Percentiles rank a stretch among this genome's conserved stretches.
These are phyloP conservation scores for Margaritifera margaritifera DNA, from an alignment of 2,888 invertebrate species.

Conservation along the genomic window DNA sequence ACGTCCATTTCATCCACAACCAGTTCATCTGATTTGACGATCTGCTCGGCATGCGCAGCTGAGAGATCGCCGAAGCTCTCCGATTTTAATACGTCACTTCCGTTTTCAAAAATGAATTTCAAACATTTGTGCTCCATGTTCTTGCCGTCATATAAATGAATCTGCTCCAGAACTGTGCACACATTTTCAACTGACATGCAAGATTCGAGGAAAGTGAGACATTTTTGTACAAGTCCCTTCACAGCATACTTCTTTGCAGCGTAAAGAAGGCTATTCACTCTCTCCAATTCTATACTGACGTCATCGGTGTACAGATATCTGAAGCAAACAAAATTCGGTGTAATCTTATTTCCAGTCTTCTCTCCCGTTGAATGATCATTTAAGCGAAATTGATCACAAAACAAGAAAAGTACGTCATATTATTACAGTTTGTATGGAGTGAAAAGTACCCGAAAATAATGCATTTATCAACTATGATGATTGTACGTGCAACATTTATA, in stretches of 20 bases:
- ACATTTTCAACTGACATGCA: conserved; percentile 80
- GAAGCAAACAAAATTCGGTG: conserved; percentile 22
- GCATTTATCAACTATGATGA: too few relatives aligned
- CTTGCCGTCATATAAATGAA: conserved; percentile 47
- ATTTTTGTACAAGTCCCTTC: conserved; percentile 80
- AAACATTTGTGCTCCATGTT: conserved; percentile 81
- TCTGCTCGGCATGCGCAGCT: conserved; percentile 79
- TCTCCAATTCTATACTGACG: conserved; percentile 76
- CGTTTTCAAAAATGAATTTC: conserved; percentile 78
- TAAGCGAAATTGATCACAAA: too few relatives aligned
- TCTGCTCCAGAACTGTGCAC: conserved; percentile 49
- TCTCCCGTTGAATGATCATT: neutral
- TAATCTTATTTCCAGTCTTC: too few relatives aligned
- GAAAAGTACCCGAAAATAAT: too few relatives aligned
- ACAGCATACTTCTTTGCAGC: conserved; percentile 85
- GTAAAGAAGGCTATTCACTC: conserved; percentile 82
- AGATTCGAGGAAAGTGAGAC: conserved; percentile 80
- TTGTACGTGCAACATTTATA: too few relatives aligned
- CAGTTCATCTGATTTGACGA: conserved; percentile 81
- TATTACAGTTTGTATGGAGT: neutral
- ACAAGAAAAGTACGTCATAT: too few relatives aligned
- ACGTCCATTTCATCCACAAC: conserved; percentile 74
- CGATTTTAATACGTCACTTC: conserved; percentile 76
- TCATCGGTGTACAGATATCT: conserved; percentile 81
- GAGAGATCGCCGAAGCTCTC: conserved; percentile 78